A percentile compares a stretch with the other conserved stretches of the same genome.
phyloP scores from a whole-genome alignment of 2,888 invertebrate genomes.

The Cryptosula pallasiana region DNA sequence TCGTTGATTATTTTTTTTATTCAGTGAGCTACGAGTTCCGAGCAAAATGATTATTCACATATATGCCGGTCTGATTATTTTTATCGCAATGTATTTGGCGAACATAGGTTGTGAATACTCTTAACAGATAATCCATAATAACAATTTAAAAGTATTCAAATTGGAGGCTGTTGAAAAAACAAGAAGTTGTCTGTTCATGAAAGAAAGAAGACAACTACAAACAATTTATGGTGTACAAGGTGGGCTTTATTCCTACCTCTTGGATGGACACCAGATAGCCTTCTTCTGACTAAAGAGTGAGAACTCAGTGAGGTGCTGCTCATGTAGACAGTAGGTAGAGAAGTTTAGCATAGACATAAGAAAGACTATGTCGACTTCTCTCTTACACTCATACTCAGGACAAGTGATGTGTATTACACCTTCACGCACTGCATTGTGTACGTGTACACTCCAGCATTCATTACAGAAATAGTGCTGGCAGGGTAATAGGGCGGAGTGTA shows the following conservation, averaged over 20 bases:
- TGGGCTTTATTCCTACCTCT: background rate
- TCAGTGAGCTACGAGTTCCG: no score
- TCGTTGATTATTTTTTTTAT: no score
- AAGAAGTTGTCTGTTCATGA: background rate
- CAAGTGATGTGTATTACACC: slow-evolving; percentile 12
- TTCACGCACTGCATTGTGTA: background rate
- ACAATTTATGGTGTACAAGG: background rate
- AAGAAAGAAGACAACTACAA: background rate
- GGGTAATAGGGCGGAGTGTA: slow-evolving; percentile 26
- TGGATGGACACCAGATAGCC: slow-evolving; percentile 5
- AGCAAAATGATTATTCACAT: no score
- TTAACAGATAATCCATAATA: no score
- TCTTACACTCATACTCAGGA: slow-evolving; percentile 26
- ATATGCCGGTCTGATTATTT: no score
- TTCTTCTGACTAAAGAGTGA: slow-evolving; percentile 6
- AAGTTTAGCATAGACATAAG: slow-evolving; percentile 24
- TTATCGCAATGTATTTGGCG: no score
- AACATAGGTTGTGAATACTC: no score
- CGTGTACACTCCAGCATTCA: slow-evolving; percentile 30
- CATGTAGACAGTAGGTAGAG: background rate
- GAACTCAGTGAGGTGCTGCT: slow-evolving; percentile 12
- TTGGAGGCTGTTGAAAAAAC: no score
- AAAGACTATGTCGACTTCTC: slow-evolving; percentile 26
- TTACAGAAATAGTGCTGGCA: slow-evolving; percentile 33
- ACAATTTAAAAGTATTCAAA: no score